Base-by-base conservation (phyloP, 1,140 invertebrate species). In the Acromyrmex charruanus region DNA sequence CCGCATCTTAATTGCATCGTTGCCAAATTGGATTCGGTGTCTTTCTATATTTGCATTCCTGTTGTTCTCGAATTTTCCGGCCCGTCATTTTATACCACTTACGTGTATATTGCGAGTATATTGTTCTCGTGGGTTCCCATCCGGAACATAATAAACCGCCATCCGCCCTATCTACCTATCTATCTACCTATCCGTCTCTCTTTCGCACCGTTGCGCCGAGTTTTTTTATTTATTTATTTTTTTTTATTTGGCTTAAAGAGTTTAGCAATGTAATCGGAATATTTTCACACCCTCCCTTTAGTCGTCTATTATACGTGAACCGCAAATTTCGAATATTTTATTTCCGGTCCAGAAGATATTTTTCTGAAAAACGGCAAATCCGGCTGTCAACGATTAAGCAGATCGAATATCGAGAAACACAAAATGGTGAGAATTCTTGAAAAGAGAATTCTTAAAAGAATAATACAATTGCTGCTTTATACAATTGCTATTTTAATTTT, bases 91-190 rank as follows among this genome's bases (percentile, higher is more conserved):
- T 74, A 74, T 39, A 84, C 69, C 80, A 84, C 80, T 84, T 84
- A 84, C 80, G 80, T 61, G 55, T 84, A 51, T 51, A 74, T 61
- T 61, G 55, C 80, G 80, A 51, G 69, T 75, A 84, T 84, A 84
- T 84, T 84, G 80, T 84, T 84, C 80, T 84, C 80, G 80, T 75
- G 80, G 80, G 69, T 84, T 84, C 80, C 80, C 80, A 84, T n/a
- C 69, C 69, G 80, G 80, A 84, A 84, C 80, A 84, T 84, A 84
- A 84, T 84, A 84, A 84, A 84, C 80, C 80, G 69, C 39, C 55
- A 59, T 75, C 80, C 39, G 55, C 25, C 71, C 80, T 84, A 84
- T 84, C 80, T 49, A 18, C 49, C 80, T 21, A 84, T 74, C 80
- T 61, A 84, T 75, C 80, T 82, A 74, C 68, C 55, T 84, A 74